Percentiles rank a stretch among this genome's conserved stretches.
These are phyloP conservation scores for Prochilodus magdalenae DNA, from an alignment of 2,113 vertebrate genomes.

Conservation along the genomic window DNA sequence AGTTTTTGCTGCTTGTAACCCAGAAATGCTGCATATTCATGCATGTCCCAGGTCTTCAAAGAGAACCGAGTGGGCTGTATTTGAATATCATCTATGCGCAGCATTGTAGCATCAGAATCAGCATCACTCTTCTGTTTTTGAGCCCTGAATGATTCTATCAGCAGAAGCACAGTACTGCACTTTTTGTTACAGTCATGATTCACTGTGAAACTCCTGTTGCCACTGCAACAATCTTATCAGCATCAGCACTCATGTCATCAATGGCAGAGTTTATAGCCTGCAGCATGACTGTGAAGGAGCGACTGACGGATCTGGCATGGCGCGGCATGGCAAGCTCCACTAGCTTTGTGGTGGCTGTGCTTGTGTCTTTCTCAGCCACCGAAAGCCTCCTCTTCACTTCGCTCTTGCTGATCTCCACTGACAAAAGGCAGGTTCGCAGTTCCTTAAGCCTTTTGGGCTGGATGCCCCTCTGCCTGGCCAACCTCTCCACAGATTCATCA, in stretches of 20 bases:
- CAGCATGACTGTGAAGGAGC: constrained; percentile 73
- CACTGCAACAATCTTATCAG: constrained; percentile 65
- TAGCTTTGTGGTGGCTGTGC: constrained; percentile 54
- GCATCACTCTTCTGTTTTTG: background rate
- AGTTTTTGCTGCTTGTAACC: background rate
- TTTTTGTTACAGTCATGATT: background rate
- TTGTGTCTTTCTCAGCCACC: constrained; percentile 66
- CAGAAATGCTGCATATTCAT: background rate
- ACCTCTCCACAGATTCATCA: constrained; percentile 64
- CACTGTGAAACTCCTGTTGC: constrained; percentile 54
- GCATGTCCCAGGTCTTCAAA: background rate
- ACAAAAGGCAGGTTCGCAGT: constrained; percentile 66
- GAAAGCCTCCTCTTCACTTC: constrained; percentile 69
- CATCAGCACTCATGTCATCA: constrained; percentile 75
- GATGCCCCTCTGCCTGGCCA: constrained; percentile 59
- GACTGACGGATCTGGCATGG: constrained; percentile 66
- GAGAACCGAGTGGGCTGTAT: background rate
- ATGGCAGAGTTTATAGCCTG: constrained; percentile 68
- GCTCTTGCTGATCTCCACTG: constrained; percentile 69
- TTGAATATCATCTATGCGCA: background rate
- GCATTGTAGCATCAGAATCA: background rate
- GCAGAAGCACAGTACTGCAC: background rate
- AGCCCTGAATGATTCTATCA: background rate
- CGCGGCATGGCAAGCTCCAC: constrained; percentile 73
- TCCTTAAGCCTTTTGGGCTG: constrained; percentile 60